phyloP scores from a whole-genome alignment of 2,113 vertebrate genomes.

The Plecotus auritus region DNA sequence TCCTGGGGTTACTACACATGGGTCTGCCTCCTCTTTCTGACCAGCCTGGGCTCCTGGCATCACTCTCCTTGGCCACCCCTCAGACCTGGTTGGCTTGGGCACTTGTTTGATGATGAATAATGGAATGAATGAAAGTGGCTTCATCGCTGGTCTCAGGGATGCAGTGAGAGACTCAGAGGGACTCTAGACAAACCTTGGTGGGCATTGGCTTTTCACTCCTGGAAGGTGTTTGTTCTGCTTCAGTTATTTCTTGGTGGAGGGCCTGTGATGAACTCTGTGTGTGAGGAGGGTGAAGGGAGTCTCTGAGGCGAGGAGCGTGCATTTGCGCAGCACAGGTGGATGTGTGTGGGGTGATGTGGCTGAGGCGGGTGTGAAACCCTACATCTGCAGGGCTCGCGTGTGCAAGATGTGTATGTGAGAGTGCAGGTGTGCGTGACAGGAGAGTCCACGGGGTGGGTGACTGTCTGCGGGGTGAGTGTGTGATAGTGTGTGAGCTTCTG shows the following conservation, averaged over 20 bases:
- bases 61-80: background rate
- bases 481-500: background rate
- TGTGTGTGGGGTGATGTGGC: background rate
- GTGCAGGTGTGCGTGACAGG: background rate
- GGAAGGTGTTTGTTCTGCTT: background rate
- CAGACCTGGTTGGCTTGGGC: background rate
- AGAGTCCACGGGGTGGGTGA: background rate
- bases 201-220: background rate
- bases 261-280: background rate
- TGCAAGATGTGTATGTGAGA: background rate
- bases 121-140: background rate
- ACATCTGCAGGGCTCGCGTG: fast-evolving
- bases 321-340: background rate
- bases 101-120: background rate
- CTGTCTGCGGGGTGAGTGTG: background rate
- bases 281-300: background rate
- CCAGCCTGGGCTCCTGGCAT: background rate
- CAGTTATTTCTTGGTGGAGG: background rate
- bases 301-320: background rate
- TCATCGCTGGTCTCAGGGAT: background rate
- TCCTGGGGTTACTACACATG: background rate
- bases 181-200: fast-evolving
- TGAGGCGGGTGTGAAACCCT: background rate
- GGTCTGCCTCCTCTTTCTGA: background rate
- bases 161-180: background rate